A percentile compares a stretch with the other conserved stretches of the same genome.
These are phyloP conservation scores for Pterostichus madidus DNA, from an alignment of 2,888 invertebrate genomes.

Conservation along the genomic window DNA sequence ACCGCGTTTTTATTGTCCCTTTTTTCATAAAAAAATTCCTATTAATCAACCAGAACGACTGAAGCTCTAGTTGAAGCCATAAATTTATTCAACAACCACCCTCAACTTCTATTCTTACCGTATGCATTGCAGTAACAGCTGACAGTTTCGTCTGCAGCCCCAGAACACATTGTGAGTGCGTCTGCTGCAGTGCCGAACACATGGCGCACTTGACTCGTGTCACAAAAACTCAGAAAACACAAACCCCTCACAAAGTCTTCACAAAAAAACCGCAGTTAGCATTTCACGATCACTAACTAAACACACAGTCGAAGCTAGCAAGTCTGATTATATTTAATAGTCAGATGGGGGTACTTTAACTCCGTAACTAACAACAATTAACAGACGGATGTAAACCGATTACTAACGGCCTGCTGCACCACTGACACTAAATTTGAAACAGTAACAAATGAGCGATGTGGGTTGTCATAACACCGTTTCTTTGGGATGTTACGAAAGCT, in stretches of 20 bases:
- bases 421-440: constrained; percentile 44
- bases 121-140: constrained; percentile 11
- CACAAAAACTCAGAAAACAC: constrained; percentile 50
- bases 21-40: too few relatives aligned
- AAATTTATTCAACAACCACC: too few relatives aligned
- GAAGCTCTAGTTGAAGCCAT: too few relatives aligned
- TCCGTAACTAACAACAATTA: constrained; percentile 51
- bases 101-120: not conserved
- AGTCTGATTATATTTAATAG: constrained; percentile 26
- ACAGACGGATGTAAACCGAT: constrained; percentile 51
- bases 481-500: not conserved
- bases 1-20: too few relatives aligned
- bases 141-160: constrained; percentile 17
- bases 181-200: constrained; percentile 59
- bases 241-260: constrained; percentile 28
- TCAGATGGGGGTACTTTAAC: constrained; percentile 54
- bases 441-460: constrained; percentile 3
- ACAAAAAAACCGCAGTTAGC: constrained; percentile 25
- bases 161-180: constrained; percentile 38
- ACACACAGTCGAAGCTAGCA: constrained; percentile 5
- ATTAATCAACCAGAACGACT: too few relatives aligned
- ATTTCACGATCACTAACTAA: not conserved
- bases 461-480: not conserved
- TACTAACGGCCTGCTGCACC: constrained; percentile 38
- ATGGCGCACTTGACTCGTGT: constrained; percentile 55